Evolutionary conservation across 2,888 invertebrate genomes (phyloP), one percentile per base, ranked within the genome.

Genomic region (Acrobasis consociella): DNA sequence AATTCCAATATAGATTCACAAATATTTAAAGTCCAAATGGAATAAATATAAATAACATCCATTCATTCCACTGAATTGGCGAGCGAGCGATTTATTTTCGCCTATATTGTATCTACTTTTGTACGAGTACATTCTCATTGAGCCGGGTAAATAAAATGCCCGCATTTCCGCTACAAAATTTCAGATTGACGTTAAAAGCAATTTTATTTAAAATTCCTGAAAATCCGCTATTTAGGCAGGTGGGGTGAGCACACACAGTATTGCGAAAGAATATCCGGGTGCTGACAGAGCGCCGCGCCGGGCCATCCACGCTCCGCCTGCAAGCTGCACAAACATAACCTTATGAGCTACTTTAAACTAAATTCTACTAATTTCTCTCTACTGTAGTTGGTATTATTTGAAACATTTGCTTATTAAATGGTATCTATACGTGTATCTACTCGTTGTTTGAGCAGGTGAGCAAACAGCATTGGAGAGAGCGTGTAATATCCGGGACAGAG

Each of bases 241-340:
- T 77, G 71, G 68, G 77, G 73, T 77, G 71, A 69, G 65, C 69
- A 75, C 72, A 65, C 67, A 66, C 67, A 64, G 67, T 74, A 68
- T 73, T 73, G 68, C 71, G 13, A n/a, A 13, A 46, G 13, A n/a
- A 46, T 31, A 31, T 31, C 31, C 31, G 31, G 31, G 8, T 31
- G 31, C 31, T 7, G 31, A 31, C 31, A 8, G 31, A 31, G 31
- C 31, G 7, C 8, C 31, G 31, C 31, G 7, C 8, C 31, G 7
- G 31, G 31, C 0, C 31, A 31, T 31, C 8, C 31, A 7, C 31
- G 31, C 7, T 31, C 31, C 8, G 31, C 31, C 31, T 31, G 31
- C 8, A 31, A 31, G 5, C 22, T 22, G 22, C 22, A 22, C 7
- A 31, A 31, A 31, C 31, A 31, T 31, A 31, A 31, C 31, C 31